A percentile compares a stretch with the other conserved stretches of the same genome.
These are phyloP conservation scores for Cistogaster globosa DNA, from an alignment of 2,888 invertebrate species.

Conservation along the genomic window DNA sequence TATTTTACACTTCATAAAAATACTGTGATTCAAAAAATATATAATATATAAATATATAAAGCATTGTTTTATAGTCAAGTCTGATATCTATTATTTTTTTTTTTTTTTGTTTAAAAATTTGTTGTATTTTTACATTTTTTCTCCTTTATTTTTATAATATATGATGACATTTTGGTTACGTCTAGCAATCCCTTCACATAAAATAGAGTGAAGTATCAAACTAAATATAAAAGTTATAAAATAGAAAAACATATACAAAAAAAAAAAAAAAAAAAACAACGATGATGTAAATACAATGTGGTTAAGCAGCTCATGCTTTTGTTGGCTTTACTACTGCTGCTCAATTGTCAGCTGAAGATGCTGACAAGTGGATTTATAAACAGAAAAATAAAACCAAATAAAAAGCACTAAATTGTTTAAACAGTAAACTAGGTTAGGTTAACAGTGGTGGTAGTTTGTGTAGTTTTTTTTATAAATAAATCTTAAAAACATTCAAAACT, in stretches of 20 bases:
- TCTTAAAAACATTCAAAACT: too few relatives aligned
- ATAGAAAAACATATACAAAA: neutral
- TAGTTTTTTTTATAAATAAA: neutral
- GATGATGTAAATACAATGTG: neutral
- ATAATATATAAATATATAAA: too few relatives aligned
- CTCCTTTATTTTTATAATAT: too few relatives aligned
- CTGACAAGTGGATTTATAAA: slow-evolving; percentile 48
- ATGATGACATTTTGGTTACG: neutral
- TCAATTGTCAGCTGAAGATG: slow-evolving; percentile 51
- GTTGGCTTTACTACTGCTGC: slow-evolving; percentile 6
- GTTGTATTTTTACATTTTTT: too few relatives aligned
- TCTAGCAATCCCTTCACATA: neutral
- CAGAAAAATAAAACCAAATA: neutral
- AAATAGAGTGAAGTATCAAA: neutral
- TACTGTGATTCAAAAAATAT: too few relatives aligned
- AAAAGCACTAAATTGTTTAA: neutral
- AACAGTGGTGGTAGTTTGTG: neutral
- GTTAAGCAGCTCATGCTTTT: neutral
- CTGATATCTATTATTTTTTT: too few relatives aligned
- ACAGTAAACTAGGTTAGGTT: neutral
- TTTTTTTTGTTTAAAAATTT: too few relatives aligned
- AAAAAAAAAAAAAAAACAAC: too few relatives aligned
- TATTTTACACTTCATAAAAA: too few relatives aligned
- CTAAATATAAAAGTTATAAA: neutral
- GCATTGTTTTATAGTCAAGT: too few relatives aligned